A percentile compares a stretch with the other conserved stretches of the same genome.
These are phyloP conservation scores for Liasis olivaceus DNA, from an alignment of 2,797 vertebrate genomes.

Conservation along the genomic window DNA sequence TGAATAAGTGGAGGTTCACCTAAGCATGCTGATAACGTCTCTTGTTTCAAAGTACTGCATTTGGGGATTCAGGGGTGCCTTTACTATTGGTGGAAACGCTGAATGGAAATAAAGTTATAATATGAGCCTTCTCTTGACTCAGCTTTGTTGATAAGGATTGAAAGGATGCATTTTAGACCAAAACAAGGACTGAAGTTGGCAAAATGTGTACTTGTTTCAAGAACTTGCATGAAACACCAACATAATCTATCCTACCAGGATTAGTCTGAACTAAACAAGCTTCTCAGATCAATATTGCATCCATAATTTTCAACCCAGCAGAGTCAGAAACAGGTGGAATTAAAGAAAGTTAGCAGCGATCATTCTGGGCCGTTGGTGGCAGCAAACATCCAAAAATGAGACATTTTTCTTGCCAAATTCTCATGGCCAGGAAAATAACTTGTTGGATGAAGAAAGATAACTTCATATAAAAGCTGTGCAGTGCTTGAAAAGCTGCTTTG, in stretches of 20 bases:
- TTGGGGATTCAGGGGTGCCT: not conserved
- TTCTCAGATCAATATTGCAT: not conserved
- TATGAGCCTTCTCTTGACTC: not conserved
- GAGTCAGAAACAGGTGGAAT: not conserved
- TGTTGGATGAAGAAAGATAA: not conserved
- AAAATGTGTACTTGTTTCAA: not conserved
- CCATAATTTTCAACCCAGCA: not conserved
- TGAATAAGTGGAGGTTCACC: not conserved
- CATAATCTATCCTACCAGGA: not conserved
- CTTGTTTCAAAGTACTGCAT: not conserved
- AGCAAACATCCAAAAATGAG: conserved; percentile 55
- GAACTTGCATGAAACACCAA: not conserved
- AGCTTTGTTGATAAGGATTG: not conserved
- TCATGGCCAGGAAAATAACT: not conserved
- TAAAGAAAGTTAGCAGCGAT: not conserved
- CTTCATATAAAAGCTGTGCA: not conserved
- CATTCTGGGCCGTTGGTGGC: conserved; percentile 57
- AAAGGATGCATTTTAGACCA: not conserved
- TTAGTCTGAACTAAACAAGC: not conserved
- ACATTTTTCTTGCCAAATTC: not conserved
- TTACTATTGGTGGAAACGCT: not conserved
- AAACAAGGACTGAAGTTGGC: not conserved
- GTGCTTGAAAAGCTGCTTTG: not conserved
- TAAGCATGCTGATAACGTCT: not conserved
- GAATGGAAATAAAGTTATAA: not conserved